Evolutionary conservation across 2,797 vertebrate genomes (phyloP), one percentile per base, ranked within the genome.

Genomic region (Spinus olivaceus): DNA sequence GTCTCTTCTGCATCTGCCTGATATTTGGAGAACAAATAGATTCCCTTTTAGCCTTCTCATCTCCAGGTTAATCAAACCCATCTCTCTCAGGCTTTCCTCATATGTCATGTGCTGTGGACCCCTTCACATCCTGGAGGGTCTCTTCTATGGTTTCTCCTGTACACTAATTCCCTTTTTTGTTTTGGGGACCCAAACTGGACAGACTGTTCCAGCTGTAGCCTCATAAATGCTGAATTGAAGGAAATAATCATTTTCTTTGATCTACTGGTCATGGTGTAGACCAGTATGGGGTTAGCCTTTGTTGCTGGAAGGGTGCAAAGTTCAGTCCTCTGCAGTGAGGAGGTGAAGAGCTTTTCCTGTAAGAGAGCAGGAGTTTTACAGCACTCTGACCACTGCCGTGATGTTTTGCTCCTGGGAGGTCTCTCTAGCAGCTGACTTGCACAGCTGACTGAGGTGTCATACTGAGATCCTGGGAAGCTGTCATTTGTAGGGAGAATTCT

Each of bases 261-360:
- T 79, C 57, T 88, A 18, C 28, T 69, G 79, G 25, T 65, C 50
- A 25, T 76, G 42, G 7, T 70, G 53, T 16, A 82, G 51, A 80
- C 28, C 49, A 54, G 69, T 78, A 90, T 92, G 87, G 51, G 57
- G 57, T 47, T 49, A 85, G 32, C 21, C 50, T 88, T 92, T 76
- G 61, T 74, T 67, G 27, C 12, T 94, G 54, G n/a, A 94, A 89
- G 37, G 14, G 35, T 64, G 11, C 63, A 86, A 53, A 92, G 47
- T 88, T 93, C 88, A 93, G 30, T 57, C 11, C 30, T 78, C 50
- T 86, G 50, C 73, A 81, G 32, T 93, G 90, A 90, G 80, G 87
- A 79, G 65, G 61, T 78, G 54, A 59, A 82, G 37, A 63, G 23
- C 42, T 72, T 90, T 90, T 92, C 33, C 41, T 71, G 32, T 66